A percentile compares a stretch with the other conserved stretches of the same genome.
These are phyloP conservation scores for Cydia splendana DNA, from an alignment of 1,140 invertebrate species.

Conservation along the genomic window DNA sequence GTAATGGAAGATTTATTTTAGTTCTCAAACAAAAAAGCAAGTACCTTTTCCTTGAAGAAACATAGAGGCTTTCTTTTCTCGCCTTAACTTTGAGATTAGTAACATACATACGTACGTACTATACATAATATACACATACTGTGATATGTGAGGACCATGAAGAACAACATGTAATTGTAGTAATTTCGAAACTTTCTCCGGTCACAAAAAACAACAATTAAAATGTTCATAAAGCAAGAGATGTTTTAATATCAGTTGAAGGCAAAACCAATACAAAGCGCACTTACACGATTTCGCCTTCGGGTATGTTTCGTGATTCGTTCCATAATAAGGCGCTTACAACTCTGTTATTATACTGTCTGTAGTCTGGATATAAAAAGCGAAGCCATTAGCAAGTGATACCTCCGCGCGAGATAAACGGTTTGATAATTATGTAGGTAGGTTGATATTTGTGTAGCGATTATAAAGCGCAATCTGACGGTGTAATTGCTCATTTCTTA, in stretches of 20 bases:
- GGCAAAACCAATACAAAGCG: slow-evolving; percentile 30
- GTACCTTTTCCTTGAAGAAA: neutral
- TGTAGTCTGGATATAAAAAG: slow-evolving; percentile 32
- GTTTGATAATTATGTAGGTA: slow-evolving; percentile 26
- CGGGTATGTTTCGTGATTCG: slow-evolving; percentile 30
- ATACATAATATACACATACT: neutral
- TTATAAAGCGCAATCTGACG: slow-evolving; percentile 16
- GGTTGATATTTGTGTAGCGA: slow-evolving; percentile 26
- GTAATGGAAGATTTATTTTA: slow-evolving; percentile 6
- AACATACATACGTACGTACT: too few relatives aligned
- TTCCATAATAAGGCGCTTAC: slow-evolving; percentile 28
- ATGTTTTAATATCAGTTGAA: slow-evolving; percentile 32
- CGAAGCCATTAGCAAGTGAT: slow-evolving; percentile 35
- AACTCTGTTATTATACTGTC: slow-evolving; percentile 41
- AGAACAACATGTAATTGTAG: neutral
- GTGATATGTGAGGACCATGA: neutral
- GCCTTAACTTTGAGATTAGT: neutral
- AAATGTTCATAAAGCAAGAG: slow-evolving; percentile 23
- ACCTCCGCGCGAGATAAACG: slow-evolving; percentile 24
- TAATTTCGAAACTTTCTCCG: slow-evolving; percentile 19
- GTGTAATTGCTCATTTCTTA: slow-evolving; percentile 14
- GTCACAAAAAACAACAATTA: slow-evolving; percentile 25
- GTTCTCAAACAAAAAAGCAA: neutral
- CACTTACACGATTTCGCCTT: slow-evolving; percentile 30
- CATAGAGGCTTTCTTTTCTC: too few relatives aligned